A percentile compares a stretch with the other conserved stretches of the same genome.
Conservation (phyloP, 2,888 invertebrate species). For the Melanophora roralis region DNA sequence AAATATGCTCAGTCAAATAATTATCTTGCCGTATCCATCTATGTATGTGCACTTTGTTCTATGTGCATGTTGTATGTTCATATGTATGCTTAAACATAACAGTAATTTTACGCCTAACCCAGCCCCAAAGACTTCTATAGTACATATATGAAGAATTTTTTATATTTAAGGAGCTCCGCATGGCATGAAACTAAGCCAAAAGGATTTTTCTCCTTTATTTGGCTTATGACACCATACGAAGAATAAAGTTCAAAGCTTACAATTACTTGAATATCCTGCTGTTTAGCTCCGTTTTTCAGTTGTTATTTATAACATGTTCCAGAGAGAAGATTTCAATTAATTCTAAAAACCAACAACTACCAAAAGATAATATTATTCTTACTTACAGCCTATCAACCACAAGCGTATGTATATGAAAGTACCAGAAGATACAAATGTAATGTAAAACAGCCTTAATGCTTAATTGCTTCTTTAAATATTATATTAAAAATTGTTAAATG, state of each 20-base stretch:
- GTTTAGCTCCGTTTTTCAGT: slow-evolving; percentile 46
- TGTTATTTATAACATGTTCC: slow-evolving; percentile 56
- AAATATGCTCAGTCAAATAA: slow-evolving; percentile 16
- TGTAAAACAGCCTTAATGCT: slow-evolving; percentile 17
- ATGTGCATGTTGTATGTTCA: no score
- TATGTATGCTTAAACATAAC: no score
- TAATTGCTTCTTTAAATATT: slow-evolving; percentile 11
- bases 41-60: not conserved
- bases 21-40: slow-evolving; percentile 12
- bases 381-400: slow-evolving; percentile 6
- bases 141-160: slow-evolving; percentile 52
- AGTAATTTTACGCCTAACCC: slow-evolving; percentile 35
- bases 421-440: not conserved
- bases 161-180: not conserved
- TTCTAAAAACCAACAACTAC: slow-evolving; percentile 21
- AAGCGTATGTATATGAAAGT: not conserved
- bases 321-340: slow-evolving; percentile 54
- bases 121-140: not conserved
- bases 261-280: slow-evolving; percentile 42
- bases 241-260: slow-evolving; percentile 36
- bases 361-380: slow-evolving; percentile 9
- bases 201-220: slow-evolving; percentile 31
- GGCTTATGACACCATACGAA: slow-evolving; percentile 23
- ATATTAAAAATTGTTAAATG: no score
- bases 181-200: slow-evolving; percentile 34